phyloP scores from a whole-genome alignment of 2,888 invertebrate species.

The Nephrotoma flavescens region DNA sequence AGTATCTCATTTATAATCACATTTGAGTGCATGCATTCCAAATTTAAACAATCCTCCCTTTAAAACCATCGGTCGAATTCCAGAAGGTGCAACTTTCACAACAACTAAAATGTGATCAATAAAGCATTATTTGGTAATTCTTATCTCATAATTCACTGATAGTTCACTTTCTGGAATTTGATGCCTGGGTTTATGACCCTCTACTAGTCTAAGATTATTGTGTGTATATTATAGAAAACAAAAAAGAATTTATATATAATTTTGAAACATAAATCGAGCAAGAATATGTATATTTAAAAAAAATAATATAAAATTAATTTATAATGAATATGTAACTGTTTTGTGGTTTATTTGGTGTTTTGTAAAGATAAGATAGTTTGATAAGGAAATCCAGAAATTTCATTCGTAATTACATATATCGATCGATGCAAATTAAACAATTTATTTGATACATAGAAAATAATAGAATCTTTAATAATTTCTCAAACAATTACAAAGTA shows the following conservation, averaged over 20 bases:
- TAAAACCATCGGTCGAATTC: not conserved
- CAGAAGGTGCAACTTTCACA: too few relatives aligned
- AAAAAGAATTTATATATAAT: not conserved
- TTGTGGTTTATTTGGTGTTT: not conserved
- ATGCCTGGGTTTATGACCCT: not conserved
- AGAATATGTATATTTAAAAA: not conserved
- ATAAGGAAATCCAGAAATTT: not conserved
- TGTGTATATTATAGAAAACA: not conserved
- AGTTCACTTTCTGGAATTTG: too few relatives aligned
- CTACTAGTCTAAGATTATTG: not conserved
- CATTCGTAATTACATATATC: too few relatives aligned
- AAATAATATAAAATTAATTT: not conserved
- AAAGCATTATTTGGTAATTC: too few relatives aligned
- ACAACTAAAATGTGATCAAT: too few relatives aligned
- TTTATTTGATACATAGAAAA: not conserved
- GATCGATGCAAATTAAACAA: too few relatives aligned
- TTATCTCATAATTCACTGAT: too few relatives aligned
- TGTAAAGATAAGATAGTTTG: not conserved
- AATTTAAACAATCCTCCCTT: not conserved
- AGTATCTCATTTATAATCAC: not conserved
- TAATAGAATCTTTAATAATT: not conserved
- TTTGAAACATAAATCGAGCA: not conserved
- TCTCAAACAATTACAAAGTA: not conserved
- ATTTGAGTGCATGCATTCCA: not conserved
- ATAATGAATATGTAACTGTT: not conserved